phyloP scores from a whole-genome alignment of 2,113 vertebrate species.

The Gallinago undulata region DNA sequence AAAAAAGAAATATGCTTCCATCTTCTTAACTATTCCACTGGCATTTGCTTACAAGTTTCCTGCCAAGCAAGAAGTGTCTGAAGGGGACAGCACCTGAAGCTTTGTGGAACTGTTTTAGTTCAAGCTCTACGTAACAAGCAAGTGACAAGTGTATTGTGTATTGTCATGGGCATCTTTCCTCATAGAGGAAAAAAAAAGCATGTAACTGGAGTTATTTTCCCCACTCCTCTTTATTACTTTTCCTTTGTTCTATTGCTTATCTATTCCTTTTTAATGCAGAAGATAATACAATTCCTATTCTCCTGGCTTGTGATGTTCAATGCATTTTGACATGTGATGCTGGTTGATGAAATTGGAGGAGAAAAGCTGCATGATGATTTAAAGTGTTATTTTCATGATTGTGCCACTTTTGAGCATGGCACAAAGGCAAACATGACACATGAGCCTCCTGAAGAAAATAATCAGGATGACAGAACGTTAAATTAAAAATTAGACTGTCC shows the following conservation, averaged over 20 bases:
- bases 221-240: slow-evolving; percentile 29
- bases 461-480: slow-evolving; percentile 62
- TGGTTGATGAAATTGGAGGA: slow-evolving; percentile 66
- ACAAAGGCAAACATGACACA: slow-evolving; percentile 60
- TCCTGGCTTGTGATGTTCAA: slow-evolving; percentile 50
- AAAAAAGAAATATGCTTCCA: neutral
- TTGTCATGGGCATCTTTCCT: slow-evolving; percentile 17
- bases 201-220: slow-evolving; percentile 47
- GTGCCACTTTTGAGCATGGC: slow-evolving; percentile 52
- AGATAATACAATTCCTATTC: slow-evolving; percentile 59
- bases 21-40: slow-evolving; percentile 55
- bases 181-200: slow-evolving; percentile 11
- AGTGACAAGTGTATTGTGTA: slow-evolving; percentile 52
- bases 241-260: slow-evolving; percentile 54
- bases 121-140: slow-evolving; percentile 14
- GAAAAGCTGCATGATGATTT: slow-evolving; percentile 66
- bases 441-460: slow-evolving; percentile 59
- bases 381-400: slow-evolving; percentile 65
- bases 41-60: slow-evolving; percentile 50
- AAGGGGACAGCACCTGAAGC: slow-evolving; percentile 66
- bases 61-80: slow-evolving; percentile 48
- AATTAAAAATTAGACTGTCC: slow-evolving; percentile 69
- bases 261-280: slow-evolving; percentile 56
- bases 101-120: slow-evolving; percentile 51
- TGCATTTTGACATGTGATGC: slow-evolving; percentile 65